Conservation (phyloP, 2,888 invertebrate species). For the Micoletzkya japonica region DNA sequence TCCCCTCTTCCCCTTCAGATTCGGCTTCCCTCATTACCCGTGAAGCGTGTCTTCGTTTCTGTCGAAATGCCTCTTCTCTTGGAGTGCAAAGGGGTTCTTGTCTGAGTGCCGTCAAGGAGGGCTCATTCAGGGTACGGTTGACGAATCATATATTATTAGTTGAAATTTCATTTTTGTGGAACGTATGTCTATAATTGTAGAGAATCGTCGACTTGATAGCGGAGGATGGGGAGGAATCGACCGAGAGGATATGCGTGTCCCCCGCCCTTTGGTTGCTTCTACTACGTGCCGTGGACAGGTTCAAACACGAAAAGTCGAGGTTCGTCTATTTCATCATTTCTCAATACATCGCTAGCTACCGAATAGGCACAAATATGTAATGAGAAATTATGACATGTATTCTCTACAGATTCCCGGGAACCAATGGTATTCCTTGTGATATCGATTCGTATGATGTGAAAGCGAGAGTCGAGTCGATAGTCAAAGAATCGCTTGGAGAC, state of each 20-base stretch:
- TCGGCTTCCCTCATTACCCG: constrained; percentile 24
- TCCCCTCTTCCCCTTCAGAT: not conserved
- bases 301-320: constrained; percentile 80
- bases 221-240: constrained; percentile 13
- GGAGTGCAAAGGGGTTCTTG: constrained; percentile 76
- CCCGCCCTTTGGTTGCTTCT: constrained; percentile 77
- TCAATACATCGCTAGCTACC: not conserved
- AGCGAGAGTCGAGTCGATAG: constrained; percentile 38
- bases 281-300: constrained; percentile 85
- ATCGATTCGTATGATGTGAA: constrained; percentile 48
- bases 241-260: constrained; percentile 11
- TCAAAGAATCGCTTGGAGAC: constrained; percentile 33
- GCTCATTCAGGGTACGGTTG: constrained; percentile 15
- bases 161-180: not conserved
- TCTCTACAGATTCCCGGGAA: constrained; percentile 49
- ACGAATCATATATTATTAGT: not conserved
- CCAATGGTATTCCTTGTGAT: constrained; percentile 52
- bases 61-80: constrained; percentile 80
- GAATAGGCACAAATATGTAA: not conserved
- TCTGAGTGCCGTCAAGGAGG: constrained; percentile 76
- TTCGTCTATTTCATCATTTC: constrained; percentile 9
- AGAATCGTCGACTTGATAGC: constrained; percentile 8
- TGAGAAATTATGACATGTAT: not conserved
- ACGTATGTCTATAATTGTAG: not conserved
- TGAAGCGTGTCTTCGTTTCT: constrained; percentile 41